Evolutionary conservation across 2,888 invertebrate genomes (phyloP), one percentile per base, ranked within the genome.

Genomic region (Aquatica leii): DNA sequence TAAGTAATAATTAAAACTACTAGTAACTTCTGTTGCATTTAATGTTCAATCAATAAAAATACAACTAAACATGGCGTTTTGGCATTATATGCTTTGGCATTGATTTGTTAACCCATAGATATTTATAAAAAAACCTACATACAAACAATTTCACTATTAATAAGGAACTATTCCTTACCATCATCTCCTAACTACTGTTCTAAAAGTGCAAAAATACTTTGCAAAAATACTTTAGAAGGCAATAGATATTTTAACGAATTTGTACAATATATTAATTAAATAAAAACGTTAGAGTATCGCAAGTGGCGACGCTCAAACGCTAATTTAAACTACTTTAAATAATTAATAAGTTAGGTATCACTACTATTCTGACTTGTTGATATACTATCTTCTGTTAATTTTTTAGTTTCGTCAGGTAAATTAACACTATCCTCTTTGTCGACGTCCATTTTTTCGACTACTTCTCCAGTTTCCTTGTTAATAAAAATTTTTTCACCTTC

Each of bases 31-130:
- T 49, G 43, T 59, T 59, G 50, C 48, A 58, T 63, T 59, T 57
- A 64, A 59, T 65, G 59, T 50, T 62, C 34, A 60, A 57, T 53
- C 57, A 69, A 66, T 56, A 46, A 77, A 78, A 78, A 78, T 74
- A 79, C 78, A 78, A 79, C 78, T 78, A 71, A 71, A 56, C 59
- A 81, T 82, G 81, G 81, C 81, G 80, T 79, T 81, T 82, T 82
- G 81, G 81, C 81, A 78, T 81, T 81, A 79, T 80, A 81, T 81
- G 82, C 81, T 81, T 81, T 82, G 82, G 82, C 80, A 81, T 82
- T 79, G 75, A 73, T 78, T 77, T 17, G 18, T 73, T 77, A 79
- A 78, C 77, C 79, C 78, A 77, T 74, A 63, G 73, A 65, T 20
- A 48, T 62, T 65, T 67, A 68, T 70, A 71, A 69, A 71, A 72